Base-by-base conservation (phyloP, 2,888 invertebrate species). In the Luffia ferchaultella region DNA sequence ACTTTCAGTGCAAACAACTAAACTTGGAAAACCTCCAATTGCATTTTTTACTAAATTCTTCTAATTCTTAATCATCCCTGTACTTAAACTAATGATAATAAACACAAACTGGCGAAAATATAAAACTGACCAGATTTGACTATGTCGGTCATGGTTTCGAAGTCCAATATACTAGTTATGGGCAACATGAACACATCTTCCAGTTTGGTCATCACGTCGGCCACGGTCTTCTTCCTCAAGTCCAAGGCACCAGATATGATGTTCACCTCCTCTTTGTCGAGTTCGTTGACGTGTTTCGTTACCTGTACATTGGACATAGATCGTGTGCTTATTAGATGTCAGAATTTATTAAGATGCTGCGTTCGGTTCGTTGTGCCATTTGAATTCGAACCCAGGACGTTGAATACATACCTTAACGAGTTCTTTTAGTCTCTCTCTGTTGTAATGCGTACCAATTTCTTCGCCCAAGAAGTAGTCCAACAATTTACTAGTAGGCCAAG, bases 121-220 rank as follows among this genome's bases (percentile, higher is more conserved):
- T n/a, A n/a, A n/a, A n/a, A n/a, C 75, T 70, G 62, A 91, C 92
- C 96, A 56, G 95, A 93, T 67, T 96, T 96, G 87, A 98, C 95
- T 53, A 99, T 97, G 68, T 97, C 95, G 0, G 96, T 93, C 67
- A 99, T 95, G 0, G 97, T 97, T 73, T 97, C 96, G 73, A 98
- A 98, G 82, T 98, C 97, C 51, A 99, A 86, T 9, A 93, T 83
- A 0, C 95, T 90, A 62, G 95, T 93, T 61, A 94, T 89, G 43
- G 96, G 93, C 55, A 99, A 83, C 98, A 98, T 98, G 76, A 93
- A 99, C 30, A 95, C 95, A 73, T 99, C 97, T 62, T 96, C 95
- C 49, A 99, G 89, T 64, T 91, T 92, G 5, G 98, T 99, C 98
- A 99, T 99, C 16, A 98, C 93, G 63, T 97, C 94, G 0, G 86